Conservation (phyloP, 2,888 invertebrate genomes). For the Tiphia femorata region DNA sequence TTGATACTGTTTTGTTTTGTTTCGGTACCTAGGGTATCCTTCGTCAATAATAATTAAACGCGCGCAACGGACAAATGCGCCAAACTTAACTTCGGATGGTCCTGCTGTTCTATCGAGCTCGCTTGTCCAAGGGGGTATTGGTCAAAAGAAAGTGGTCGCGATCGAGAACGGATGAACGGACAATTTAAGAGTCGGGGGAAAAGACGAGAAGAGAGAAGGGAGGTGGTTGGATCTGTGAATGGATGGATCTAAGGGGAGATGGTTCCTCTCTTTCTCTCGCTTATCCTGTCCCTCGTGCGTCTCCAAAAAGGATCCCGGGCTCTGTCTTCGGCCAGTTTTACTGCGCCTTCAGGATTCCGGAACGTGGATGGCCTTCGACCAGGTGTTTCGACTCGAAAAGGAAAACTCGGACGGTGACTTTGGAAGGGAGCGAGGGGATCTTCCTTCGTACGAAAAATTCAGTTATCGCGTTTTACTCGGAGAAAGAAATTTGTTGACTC, state of each 20-base stretch:
- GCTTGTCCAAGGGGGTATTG: constrained; percentile 15
- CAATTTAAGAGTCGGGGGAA: constrained; percentile 27
- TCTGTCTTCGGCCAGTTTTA: constrained; percentile 56
- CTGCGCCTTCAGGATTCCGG: constrained; percentile 58
- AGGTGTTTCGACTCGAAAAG: constrained; percentile 56
- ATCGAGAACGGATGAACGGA: constrained; percentile 28
- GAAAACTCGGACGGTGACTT: constrained; percentile 55
- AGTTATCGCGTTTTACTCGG: constrained; percentile 14
- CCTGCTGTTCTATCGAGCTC: background rate
- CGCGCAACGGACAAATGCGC: too few relatives aligned
- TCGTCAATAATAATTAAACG: too few relatives aligned
- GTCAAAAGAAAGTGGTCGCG: constrained; percentile 17
- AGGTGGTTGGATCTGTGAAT: constrained; percentile 45
- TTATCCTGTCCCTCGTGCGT: constrained; percentile 4
- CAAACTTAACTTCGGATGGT: too few relatives aligned
- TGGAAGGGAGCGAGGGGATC: constrained; percentile 33
- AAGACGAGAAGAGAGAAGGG: constrained; percentile 22
- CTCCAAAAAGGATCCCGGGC: constrained; percentile 37
- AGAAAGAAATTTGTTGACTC: too few relatives aligned
- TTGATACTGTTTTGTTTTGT: too few relatives aligned
- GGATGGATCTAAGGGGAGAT: constrained; percentile 40
- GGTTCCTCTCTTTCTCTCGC: constrained; percentile 12
- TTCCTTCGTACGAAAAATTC: constrained; percentile 33
- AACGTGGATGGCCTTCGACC: constrained; percentile 54
- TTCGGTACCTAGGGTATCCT: too few relatives aligned